phyloP scores from a whole-genome alignment of 2,113 vertebrate genomes.

The Rattus norvegicus region DNA sequence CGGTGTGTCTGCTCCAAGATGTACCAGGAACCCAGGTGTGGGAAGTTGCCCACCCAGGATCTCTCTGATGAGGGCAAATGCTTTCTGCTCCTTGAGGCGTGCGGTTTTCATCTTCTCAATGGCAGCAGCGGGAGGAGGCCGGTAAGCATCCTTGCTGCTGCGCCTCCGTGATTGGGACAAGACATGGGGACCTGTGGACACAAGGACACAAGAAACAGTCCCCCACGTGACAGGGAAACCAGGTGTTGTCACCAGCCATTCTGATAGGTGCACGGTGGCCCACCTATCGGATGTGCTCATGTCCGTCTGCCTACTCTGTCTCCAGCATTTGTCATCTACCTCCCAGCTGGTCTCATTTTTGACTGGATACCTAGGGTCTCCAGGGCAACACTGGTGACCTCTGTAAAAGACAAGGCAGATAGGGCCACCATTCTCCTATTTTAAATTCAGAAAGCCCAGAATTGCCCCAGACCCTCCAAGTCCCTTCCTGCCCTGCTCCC shows the following conservation, averaged over 20 bases:
- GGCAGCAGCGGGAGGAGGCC: constrained; percentile 89
- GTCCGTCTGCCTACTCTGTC: neutral
- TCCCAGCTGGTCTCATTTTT: neutral
- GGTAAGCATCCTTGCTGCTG: constrained; percentile 91
- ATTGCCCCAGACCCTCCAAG: neutral
- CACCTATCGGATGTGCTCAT: too few relatives aligned
- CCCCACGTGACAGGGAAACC: neutral
- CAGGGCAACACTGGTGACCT: neutral
- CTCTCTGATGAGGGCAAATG: constrained; percentile 92
- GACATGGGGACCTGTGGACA: constrained; percentile 85
- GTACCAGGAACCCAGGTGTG: neutral
- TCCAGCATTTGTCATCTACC: neutral
- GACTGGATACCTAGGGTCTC: neutral
- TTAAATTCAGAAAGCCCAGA: neutral
- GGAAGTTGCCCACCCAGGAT: constrained; percentile 89
- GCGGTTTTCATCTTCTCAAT: constrained; percentile 92
- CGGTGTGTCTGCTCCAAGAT: neutral
- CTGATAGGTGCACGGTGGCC: neutral
- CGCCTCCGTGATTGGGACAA: constrained; percentile 87
- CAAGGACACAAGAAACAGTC: neutral
- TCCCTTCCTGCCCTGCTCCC: neutral
- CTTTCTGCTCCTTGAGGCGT: constrained; percentile 93
- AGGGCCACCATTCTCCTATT: neutral
- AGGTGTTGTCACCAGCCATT: neutral
- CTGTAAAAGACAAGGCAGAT: neutral